A percentile compares a stretch with the other conserved stretches of the same genome.
phyloP scores from a whole-genome alignment of 2,113 vertebrate genomes.

The Zosterops pallidus region DNA sequence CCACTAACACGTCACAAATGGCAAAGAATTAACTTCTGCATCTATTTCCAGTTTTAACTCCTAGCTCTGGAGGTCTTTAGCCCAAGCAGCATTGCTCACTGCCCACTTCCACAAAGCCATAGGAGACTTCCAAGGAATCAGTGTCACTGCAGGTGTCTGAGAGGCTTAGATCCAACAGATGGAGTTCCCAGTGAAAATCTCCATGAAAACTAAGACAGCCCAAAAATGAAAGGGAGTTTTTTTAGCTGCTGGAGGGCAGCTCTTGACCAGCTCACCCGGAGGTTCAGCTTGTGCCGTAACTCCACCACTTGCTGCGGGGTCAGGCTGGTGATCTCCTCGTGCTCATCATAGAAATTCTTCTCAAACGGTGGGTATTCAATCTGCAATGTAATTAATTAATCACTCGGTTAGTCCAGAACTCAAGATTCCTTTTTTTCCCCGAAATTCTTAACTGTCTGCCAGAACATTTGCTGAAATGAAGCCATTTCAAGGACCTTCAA shows the following conservation, averaged over 20 bases:
- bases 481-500: neutral
- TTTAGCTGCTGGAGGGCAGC: neutral
- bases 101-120: neutral
- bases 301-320: constrained; percentile 87
- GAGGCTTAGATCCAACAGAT: neutral
- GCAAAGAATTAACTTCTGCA: neutral
- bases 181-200: neutral
- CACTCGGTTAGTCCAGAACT: constrained; percentile 55
- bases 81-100: neutral
- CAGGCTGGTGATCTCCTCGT: constrained; percentile 90
- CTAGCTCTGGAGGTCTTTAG: neutral
- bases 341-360: constrained; percentile 97
- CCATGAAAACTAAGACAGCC: neutral
- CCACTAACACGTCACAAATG: neutral
- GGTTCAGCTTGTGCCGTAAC: constrained; percentile 91
- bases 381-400: constrained; percentile 72
- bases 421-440: neutral
- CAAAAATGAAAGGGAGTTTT: neutral
- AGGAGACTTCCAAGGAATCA: neutral
- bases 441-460: neutral
- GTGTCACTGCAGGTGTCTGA: neutral
- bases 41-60: neutral
- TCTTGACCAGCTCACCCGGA: constrained; percentile 80
- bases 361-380: constrained; percentile 96
- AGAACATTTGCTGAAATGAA: neutral